phyloP scores from a whole-genome alignment of 2,113 vertebrate genomes.

The Hemichromis elongatus region DNA sequence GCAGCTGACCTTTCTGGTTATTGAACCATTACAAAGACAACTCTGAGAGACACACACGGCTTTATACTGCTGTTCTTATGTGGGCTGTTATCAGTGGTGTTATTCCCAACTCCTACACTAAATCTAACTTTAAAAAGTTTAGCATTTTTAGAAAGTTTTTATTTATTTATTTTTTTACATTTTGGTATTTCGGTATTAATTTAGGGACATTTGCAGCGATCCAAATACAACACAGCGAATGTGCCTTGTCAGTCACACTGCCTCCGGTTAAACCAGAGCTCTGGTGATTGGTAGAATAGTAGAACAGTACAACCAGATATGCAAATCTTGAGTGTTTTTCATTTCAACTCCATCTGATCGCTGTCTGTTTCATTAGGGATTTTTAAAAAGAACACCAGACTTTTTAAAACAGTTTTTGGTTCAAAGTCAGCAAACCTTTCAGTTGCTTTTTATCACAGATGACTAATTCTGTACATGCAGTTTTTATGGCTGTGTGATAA shows the following conservation, averaged over 20 bases:
- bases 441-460: not conserved
- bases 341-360: not conserved
- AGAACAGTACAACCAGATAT: not conserved
- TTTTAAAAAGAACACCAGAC: rapidly evolving
- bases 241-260: not conserved
- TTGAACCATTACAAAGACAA: constrained; percentile 17
- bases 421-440: not conserved
- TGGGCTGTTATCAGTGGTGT: not conserved
- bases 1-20: constrained; percentile 56
- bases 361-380: not conserved
- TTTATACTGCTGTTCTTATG: not conserved
- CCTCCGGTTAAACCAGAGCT: not conserved
- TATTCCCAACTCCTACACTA: not conserved
- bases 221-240: not conserved
- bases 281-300: not conserved
- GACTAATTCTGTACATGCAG: rapidly evolving
- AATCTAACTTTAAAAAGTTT: not conserved
- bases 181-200: not conserved
- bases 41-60: not conserved
- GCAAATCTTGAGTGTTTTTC: not conserved
- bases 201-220: not conserved
- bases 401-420: not conserved
- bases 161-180: not conserved
- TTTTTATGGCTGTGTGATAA: not conserved
- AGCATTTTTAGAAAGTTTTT: not conserved